Base-by-base conservation (phyloP, 2,888 invertebrate species). In the Oscheius myriophilus region DNA sequence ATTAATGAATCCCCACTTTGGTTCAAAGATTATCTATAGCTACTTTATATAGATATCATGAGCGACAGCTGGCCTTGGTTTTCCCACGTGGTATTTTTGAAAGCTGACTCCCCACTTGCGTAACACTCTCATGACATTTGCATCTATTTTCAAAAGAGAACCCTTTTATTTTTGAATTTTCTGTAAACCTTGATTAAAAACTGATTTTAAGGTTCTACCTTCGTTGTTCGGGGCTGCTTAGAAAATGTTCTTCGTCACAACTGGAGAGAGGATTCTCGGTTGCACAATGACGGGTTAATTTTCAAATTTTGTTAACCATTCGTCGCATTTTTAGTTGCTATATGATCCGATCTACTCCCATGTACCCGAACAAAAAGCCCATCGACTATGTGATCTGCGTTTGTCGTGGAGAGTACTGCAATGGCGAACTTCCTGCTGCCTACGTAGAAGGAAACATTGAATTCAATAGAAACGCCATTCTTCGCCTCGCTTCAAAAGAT, bases 381-480 rank as follows among this genome's bases (percentile, higher is more conserved):
- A 64, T 78, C 61, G 78, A 78, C 66, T 78, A 76, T 23, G 67
- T 78, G 33, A 71, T 75, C 41, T 78, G 78, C 42, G 76, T 76
- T 14, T 78, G 78, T 49, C 53, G 71, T 12, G 76, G 76, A 14
- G 67, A 76, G 41, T 78, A 78, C 72, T 78, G 78, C 55, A 78
- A 78, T 55, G 41, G 46, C 21, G 21, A 59, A 23, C 23, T 21
- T 18, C 18, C 67, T 14, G 58, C 49, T 6, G 49, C 25, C 16
- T 67, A 49, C 23, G 51, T 67, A 2, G 23, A 16, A 33, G 59
- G 67, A n/a, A n/a, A 25, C 14, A 12, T 42, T 61, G 51, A 49
- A 9, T 51, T 59, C 16, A 16, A 16, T 9, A 46, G 23, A 6
- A 59, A 67, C 9, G n/a, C 33, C 6, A 18, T 67, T n/a, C 43